Conservation (phyloP, 2,888 invertebrate genomes). For the Eupithecia tripunctaria region DNA sequence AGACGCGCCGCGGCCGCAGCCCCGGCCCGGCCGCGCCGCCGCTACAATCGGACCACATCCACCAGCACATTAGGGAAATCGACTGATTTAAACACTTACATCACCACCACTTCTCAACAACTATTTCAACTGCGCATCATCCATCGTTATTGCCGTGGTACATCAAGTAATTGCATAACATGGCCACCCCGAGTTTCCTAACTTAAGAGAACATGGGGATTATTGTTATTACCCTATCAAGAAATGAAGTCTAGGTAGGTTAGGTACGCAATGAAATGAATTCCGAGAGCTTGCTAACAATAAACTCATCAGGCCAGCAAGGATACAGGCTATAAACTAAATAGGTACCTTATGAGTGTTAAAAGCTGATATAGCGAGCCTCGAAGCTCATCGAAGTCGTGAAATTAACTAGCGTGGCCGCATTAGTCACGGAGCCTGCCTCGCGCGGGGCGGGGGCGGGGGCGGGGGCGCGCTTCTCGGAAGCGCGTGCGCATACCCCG, state of each 20-base stretch:
- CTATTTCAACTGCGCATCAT: not conserved
- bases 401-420: constrained; percentile 59
- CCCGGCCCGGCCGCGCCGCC: constrained; percentile 38
- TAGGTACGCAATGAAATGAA: constrained; percentile 4
- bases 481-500: constrained; percentile 60
- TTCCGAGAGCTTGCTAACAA: constrained; percentile 11
- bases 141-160: not conserved
- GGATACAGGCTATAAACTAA: constrained; percentile 26
- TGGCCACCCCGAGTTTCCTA: not conserved
- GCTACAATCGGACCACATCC: constrained; percentile 25
- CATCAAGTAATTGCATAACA: not conserved
- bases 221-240: not conserved
- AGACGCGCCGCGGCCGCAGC: constrained; percentile 46
- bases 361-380: constrained; percentile 34
- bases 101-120: not conserved
- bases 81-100: constrained; percentile 23
- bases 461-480: constrained; percentile 47
- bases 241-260: not conserved
- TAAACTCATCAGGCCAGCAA: constrained; percentile 16
- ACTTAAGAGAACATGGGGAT: not conserved
- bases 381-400: constrained; percentile 49
- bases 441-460: constrained; percentile 16
- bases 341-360: constrained; percentile 26
- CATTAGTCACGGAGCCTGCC: constrained; percentile 43
- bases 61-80: constrained; percentile 31